Evolutionary conservation across 2,113 vertebrate genomes (phyloP).

Genomic region (Ammodytes marinus): DNA sequence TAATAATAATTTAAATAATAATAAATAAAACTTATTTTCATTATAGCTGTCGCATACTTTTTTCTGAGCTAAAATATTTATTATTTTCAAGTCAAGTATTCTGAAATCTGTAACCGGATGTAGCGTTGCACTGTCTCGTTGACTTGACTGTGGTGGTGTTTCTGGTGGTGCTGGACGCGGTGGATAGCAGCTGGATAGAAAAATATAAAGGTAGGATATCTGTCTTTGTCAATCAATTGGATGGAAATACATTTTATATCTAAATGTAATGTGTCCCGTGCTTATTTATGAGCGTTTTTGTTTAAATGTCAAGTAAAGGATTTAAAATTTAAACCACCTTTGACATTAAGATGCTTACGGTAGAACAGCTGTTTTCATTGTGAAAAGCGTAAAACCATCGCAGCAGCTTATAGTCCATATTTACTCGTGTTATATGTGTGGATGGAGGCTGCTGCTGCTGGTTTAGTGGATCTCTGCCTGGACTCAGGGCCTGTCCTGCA

Average conservation of each 20-base stretch:
- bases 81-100: conserved; percentile 47
- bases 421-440: conserved; percentile 10
- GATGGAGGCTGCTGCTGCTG: conserved; percentile 35
- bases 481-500: conserved; percentile 63
- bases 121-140: not conserved
- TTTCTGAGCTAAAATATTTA: not conserved
- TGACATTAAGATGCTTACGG: conserved; percentile 51
- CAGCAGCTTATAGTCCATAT: not conserved
- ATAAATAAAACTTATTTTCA: not conserved
- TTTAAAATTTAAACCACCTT: conserved; percentile 23
- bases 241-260: not conserved
- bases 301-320: not conserved
- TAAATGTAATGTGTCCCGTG: rapidly evolving
- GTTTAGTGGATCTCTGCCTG: conserved; percentile 21
- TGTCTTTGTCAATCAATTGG: conserved; percentile 5
- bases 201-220: conserved; percentile 77
- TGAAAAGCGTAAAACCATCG: conserved; percentile 34
- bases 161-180: conserved; percentile 82
- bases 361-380: conserved; percentile 61
- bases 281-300: not conserved
- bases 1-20: not conserved
- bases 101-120: conserved; percentile 25
- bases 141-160: conserved; percentile 55
- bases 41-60: not conserved
- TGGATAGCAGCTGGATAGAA: conserved; percentile 78